Evolutionary conservation across 2,113 vertebrate genomes (phyloP).

Genomic region (Lanius collurio): DNA sequence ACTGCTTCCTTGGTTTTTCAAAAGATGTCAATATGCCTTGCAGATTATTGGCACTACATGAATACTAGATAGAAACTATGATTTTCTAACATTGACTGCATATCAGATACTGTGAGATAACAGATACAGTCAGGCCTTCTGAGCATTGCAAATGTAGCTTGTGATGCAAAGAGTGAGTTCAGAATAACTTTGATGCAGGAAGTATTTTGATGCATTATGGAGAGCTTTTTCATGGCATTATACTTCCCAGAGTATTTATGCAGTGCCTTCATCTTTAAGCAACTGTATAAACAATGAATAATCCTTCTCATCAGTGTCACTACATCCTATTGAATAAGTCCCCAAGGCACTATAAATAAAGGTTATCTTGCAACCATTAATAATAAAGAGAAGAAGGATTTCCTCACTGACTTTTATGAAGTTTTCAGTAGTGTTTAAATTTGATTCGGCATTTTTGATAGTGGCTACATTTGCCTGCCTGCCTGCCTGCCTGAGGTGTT

Average conservation of each 20-base stretch:
- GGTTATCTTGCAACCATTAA: conserved; percentile 18
- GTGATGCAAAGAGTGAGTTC: not conserved
- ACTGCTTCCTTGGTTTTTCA: not conserved
- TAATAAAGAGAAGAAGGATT: not conserved
- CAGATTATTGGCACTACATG: not conserved
- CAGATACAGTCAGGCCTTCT: not conserved
- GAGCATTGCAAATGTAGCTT: not conserved
- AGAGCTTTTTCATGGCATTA: not conserved
- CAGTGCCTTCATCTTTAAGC: not conserved
- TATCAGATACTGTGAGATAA: not conserved
- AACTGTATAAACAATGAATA: conserved; percentile 38
- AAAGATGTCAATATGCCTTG: not conserved
- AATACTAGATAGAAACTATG: not conserved
- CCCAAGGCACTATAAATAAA: not conserved
- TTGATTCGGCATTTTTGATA: not conserved
- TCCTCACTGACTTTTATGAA: not conserved
- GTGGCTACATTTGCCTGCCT: not conserved
- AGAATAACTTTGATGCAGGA: not conserved
- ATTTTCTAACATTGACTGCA: not conserved
- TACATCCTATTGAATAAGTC: not conserved
- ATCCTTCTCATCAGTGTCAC: conserved; percentile 33
- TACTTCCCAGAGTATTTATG: not conserved
- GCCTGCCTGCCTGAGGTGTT: not conserved
- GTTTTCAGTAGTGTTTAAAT: conserved; percentile 6
- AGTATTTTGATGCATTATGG: not conserved